These are phyloP conservation scores for Plectrocnemia conspersa DNA, from an alignment of 1,140 invertebrate species.

Conservation along the genomic window DNA sequence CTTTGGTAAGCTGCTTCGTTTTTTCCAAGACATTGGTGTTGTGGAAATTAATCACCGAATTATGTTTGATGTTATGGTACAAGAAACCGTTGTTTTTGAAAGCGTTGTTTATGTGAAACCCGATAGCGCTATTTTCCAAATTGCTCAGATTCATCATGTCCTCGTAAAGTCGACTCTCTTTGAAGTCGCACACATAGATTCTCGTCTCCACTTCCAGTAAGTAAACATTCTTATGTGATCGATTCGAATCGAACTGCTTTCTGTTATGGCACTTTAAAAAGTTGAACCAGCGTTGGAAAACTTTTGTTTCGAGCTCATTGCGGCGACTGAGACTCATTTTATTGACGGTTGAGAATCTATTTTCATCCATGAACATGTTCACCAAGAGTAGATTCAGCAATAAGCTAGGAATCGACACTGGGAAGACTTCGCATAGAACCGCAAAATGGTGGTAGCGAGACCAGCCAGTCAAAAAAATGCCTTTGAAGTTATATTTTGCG, in stretches of 20 bases:
- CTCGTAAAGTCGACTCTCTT: constrained; percentile 21
- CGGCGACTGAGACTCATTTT: background rate
- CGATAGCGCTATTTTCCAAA: constrained; percentile 6
- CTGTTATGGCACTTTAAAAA: constrained; percentile 12
- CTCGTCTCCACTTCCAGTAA: constrained; percentile 15
- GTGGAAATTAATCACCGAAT: background rate
- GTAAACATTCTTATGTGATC: constrained; percentile 2
- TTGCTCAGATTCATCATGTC: constrained; percentile 15
- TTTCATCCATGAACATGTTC: constrained; percentile 6
- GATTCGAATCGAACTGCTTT: background rate
- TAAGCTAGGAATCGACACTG: constrained; percentile 73
- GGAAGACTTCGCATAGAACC: constrained; percentile 87
- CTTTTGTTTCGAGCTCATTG: constrained; percentile 6
- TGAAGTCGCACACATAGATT: constrained; percentile 18
- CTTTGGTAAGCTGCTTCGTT: constrained; percentile 1
- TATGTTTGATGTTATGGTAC: constrained; percentile 25
- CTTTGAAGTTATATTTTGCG: constrained; percentile 38
- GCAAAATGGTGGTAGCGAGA: constrained; percentile 87
- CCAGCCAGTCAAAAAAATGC: constrained; percentile 62
- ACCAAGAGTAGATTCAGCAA: constrained; percentile 46
- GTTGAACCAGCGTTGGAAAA: constrained; percentile 15
- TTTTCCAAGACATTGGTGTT: constrained; percentile 7
- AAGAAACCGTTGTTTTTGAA: constrained; percentile 23
- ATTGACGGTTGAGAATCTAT: background rate
- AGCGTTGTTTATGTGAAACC: constrained; percentile 9